Evolutionary conservation across 1,140 invertebrate species (phyloP).

Genomic region (Procambarus virginalis): DNA sequence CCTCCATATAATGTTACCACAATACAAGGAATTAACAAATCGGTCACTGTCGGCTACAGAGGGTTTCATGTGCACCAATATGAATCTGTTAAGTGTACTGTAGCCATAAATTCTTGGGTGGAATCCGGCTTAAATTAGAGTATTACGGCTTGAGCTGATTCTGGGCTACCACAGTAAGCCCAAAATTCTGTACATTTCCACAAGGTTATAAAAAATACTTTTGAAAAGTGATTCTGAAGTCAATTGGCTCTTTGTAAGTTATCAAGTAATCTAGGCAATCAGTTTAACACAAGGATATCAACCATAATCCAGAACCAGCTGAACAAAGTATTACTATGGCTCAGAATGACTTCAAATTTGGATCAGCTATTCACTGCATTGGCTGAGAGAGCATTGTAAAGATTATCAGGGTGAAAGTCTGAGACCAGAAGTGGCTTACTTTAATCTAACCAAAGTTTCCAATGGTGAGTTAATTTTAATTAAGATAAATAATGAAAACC

Average conservation of each 20-base stretch:
- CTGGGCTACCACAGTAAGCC: constrained; percentile 1
- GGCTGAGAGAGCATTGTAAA: constrained; percentile 15
- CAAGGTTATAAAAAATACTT: constrained; percentile 43
- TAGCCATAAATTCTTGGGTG: constrained; percentile 23
- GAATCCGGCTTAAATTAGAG: constrained; percentile 32
- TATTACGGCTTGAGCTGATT: constrained; percentile 41
- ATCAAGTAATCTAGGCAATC: constrained; percentile 19
- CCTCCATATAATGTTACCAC: neutral
- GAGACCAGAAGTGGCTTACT: constrained; percentile 16
- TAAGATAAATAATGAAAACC: neutral
- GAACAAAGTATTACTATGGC: constrained; percentile 1
- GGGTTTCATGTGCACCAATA: constrained; percentile 7
- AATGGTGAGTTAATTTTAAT: neutral
- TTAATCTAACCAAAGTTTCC: constrained; percentile 6
- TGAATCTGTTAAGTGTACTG: constrained; percentile 11
- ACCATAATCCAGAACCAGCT: constrained; percentile 29
- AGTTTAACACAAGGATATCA: neutral
- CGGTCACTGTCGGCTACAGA: constrained; percentile 8
- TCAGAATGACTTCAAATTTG: constrained; percentile 3
- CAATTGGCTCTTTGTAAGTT: constrained; percentile 21
- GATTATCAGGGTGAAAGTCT: constrained; percentile 13
- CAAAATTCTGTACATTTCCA: constrained; percentile 24
- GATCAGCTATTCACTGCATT: constrained; percentile 6
- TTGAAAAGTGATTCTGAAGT: constrained; percentile 26
- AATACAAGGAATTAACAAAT: neutral